Evolutionary conservation across 2,113 vertebrate genomes (phyloP).

Genomic region (Thymallus thymallus): DNA sequence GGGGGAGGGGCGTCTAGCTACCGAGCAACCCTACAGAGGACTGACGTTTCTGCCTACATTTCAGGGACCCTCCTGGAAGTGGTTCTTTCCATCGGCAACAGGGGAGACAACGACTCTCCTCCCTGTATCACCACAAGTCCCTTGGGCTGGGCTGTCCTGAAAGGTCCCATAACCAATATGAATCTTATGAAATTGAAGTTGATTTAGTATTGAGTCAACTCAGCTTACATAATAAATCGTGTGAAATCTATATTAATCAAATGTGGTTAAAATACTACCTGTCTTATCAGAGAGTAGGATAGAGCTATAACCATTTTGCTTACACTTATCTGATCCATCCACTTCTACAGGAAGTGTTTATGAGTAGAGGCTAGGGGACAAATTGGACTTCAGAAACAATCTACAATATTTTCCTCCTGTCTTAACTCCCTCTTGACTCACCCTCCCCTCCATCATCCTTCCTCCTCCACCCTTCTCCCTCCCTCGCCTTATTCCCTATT

Average conservation of each 20-base stretch:
- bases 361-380: too few species aligned
- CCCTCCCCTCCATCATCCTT: background rate
- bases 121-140: slow-evolving; percentile 73
- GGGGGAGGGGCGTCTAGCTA: slow-evolving; percentile 48
- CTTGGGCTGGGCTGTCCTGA: slow-evolving; percentile 78
- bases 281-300: too few species aligned
- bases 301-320: background rate
- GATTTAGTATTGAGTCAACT: too few species aligned
- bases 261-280: too few species aligned
- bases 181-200: background rate
- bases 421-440: too few species aligned
- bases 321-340: background rate
- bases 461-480: too few species aligned
- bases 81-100: slow-evolving; percentile 74
- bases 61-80: slow-evolving; percentile 80
- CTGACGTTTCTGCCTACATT: slow-evolving; percentile 73
- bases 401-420: too few species aligned
- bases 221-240: too few species aligned
- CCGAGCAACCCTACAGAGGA: slow-evolving; percentile 73
- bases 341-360: background rate
- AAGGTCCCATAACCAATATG: slow-evolving; percentile 58
- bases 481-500: too few species aligned
- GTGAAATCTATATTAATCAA: too few species aligned
- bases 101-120: slow-evolving; percentile 62
- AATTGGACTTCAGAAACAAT: too few species aligned